phyloP scores from a whole-genome alignment of 2,888 invertebrate species.

The Parapristionchus giblindavisi region DNA sequence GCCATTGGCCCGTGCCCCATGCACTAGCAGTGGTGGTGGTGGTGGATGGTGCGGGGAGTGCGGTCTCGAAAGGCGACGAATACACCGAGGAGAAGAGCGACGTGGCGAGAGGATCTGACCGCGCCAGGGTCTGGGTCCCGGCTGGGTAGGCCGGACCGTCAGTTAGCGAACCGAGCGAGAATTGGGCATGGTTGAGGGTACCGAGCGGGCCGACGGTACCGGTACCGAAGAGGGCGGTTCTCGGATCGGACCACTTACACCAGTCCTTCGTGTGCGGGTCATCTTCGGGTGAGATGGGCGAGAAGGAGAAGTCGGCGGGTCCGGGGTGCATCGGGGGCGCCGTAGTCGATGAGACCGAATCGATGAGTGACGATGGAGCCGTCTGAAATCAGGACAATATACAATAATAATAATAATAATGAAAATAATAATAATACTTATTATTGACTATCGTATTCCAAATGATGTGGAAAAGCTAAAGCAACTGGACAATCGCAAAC shows the following conservation, averaged over 20 bases:
- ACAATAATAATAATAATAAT: background rate
- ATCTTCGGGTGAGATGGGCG: constrained; percentile 27
- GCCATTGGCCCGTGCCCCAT: constrained; percentile 18
- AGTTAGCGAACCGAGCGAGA: background rate
- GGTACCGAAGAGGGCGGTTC: background rate
- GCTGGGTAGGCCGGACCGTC: background rate
- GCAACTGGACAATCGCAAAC: too few species aligned
- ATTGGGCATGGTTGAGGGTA: background rate
- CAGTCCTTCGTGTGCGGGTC: constrained; percentile 39
- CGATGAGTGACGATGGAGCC: background rate
- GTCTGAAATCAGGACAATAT: background rate
- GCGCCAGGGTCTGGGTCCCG: background rate
- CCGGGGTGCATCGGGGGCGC: too few species aligned
- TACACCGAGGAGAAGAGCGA: background rate
- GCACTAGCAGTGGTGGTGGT: background rate
- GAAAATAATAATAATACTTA: background rate
- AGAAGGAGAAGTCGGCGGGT: constrained; percentile 30
- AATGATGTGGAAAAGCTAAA: too few species aligned
- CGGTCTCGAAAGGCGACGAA: background rate
- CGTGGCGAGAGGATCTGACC: constrained; percentile 12
- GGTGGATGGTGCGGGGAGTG: background rate
- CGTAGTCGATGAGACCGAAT: too few species aligned
- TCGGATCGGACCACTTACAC: constrained; percentile 29
- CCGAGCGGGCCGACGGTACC: background rate
- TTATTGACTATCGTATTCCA: too few species aligned